Conservation (phyloP, 1,140 invertebrate genomes). For the Drosophila leontia region DNA sequence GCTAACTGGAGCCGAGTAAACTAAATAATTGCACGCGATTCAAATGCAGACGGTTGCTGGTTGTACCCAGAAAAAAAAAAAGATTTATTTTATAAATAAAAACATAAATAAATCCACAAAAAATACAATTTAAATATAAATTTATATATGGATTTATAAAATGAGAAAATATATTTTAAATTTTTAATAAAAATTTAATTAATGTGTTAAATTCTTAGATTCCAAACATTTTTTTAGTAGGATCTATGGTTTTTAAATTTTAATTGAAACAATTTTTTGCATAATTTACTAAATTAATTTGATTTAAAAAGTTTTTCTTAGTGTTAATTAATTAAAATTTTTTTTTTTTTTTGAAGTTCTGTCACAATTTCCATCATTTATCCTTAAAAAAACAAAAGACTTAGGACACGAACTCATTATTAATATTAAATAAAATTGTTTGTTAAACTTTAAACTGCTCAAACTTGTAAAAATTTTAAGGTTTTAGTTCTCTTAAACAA, state of each 20-base stretch:
- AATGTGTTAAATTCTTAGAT: not conserved
- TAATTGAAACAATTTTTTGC: too few species aligned
- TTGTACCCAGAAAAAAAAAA: conserved; percentile 18
- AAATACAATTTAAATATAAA: too few species aligned
- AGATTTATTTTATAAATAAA: not conserved
- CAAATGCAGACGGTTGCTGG: conserved; percentile 31
- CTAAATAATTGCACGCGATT: conserved; percentile 82
- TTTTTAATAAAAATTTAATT: not conserved
- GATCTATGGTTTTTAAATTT: too few species aligned
- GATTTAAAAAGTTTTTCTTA: too few species aligned
- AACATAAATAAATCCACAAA: not conserved
- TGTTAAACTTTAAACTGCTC: too few species aligned
- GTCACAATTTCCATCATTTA: not conserved
- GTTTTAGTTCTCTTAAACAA: not conserved
- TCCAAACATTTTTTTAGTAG: too few species aligned
- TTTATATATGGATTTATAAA: not conserved
- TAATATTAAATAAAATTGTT: not conserved
- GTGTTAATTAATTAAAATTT: too few species aligned
- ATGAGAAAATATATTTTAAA: not conserved
- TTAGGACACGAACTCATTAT: not conserved
- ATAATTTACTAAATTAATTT: too few species aligned
- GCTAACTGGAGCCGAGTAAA: conserved; percentile 60
- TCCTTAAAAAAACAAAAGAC: not conserved
- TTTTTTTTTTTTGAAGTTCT: not conserved
- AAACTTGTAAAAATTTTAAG: not conserved